Evolutionary conservation across 2,113 vertebrate species (phyloP).

Genomic region (Tachuris rubrigastra): DNA sequence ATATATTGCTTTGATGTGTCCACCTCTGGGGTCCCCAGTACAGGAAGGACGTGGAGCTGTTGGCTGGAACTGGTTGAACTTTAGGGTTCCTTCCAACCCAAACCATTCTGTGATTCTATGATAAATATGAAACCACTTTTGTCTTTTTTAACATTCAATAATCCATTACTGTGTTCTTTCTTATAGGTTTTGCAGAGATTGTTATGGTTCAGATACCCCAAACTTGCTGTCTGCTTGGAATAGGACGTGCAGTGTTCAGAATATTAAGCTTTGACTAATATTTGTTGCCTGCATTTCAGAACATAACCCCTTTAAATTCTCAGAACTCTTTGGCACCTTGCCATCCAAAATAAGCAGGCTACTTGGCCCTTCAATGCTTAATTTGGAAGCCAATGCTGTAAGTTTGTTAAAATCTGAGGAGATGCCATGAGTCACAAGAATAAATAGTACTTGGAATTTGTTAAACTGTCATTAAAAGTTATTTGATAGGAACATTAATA

Average conservation of each 20-base stretch:
- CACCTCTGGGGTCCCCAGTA: background rate
- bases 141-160: background rate
- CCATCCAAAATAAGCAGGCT: conserved; percentile 17
- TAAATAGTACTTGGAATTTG: conserved; percentile 24
- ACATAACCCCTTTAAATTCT: background rate
- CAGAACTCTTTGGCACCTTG: background rate
- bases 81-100: background rate
- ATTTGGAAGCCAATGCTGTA: background rate
- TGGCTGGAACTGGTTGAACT: background rate
- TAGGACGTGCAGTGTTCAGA: background rate
- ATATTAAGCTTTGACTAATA: background rate
- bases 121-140: background rate
- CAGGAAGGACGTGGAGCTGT: background rate
- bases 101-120: background rate
- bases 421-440: background rate
- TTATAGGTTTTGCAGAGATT: background rate
- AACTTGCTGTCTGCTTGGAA: background rate
- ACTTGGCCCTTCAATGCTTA: background rate
- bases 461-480: conserved; percentile 27
- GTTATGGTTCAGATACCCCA: background rate
- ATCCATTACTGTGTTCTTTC: background rate
- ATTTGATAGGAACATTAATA: conserved; percentile 17
- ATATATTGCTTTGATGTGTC: background rate
- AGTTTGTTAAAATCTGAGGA: background rate
- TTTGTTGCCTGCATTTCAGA: background rate